These are phyloP conservation scores for Nomada fabriciana DNA, from an alignment of 2,888 invertebrate genomes.

Conservation along the genomic window DNA sequence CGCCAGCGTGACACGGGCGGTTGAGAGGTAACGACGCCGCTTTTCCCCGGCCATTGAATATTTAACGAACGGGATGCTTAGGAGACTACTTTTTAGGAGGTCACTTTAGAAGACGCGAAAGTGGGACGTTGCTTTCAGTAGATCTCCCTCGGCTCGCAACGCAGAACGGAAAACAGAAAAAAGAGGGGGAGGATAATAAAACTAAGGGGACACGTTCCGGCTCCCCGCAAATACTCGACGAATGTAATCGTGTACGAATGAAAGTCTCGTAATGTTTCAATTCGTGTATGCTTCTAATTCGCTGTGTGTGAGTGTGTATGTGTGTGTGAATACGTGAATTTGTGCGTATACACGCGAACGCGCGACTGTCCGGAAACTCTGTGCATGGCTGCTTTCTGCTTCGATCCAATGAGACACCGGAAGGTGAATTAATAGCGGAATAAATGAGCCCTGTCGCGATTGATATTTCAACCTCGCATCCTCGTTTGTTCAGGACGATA, in stretches of 20 bases:
- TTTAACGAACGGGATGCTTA: slow-evolving; percentile 40
- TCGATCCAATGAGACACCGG: slow-evolving; percentile 41
- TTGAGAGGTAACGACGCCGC: slow-evolving; percentile 2
- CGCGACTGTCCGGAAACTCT: slow-evolving; percentile 18
- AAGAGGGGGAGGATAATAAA: slow-evolving; percentile 30
- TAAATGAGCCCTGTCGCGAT: slow-evolving; percentile 34
- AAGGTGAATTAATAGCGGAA: slow-evolving; percentile 27
- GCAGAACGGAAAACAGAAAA: slow-evolving; percentile 1
- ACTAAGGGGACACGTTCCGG: slow-evolving; percentile 18
- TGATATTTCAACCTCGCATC: slow-evolving; percentile 19
- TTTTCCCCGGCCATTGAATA: slow-evolving; percentile 24
- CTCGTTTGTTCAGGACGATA: neutral
- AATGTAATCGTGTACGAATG: neutral
- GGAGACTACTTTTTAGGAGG: slow-evolving; percentile 44
- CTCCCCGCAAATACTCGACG: neutral
- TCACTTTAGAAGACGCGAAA: slow-evolving; percentile 48
- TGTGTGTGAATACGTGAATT: neutral
- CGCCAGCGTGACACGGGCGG: neutral
- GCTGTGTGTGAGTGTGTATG: neutral
- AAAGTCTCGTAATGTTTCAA: neutral
- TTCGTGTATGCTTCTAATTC: neutral
- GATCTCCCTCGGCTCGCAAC: slow-evolving; percentile 49
- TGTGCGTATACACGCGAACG: neutral
- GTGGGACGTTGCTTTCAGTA: slow-evolving; percentile 60
- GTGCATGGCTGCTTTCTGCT: slow-evolving; percentile 44